Conservation (phyloP, 2,888 invertebrate genomes). For the Parnassius mnemosyne region DNA sequence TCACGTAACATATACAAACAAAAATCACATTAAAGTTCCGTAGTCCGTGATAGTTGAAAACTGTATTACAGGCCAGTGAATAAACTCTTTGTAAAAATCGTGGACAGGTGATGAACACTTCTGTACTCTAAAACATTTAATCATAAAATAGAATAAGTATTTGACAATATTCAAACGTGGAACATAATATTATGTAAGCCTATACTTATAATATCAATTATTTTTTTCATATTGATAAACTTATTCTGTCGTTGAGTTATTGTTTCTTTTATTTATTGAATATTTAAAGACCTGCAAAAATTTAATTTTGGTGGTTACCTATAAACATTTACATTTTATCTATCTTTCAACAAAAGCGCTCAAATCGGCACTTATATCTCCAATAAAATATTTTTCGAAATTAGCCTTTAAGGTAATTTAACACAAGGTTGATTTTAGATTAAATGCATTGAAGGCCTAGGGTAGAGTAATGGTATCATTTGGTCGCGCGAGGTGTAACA, state of each 20-base stretch:
- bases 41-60: no score
- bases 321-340: conserved; percentile 31
- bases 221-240: no score
- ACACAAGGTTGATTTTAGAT: conserved; percentile 50
- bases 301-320: conserved; percentile 10
- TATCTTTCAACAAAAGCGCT: conserved; percentile 52
- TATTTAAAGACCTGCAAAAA: neutral
- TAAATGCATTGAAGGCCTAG: conserved; percentile 37
- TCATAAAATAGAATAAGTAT: no score
- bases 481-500: conserved; percentile 65
- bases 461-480: conserved; percentile 70
- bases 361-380: conserved; percentile 48
- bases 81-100: no score
- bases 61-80: no score
- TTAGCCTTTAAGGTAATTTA: conserved; percentile 41
- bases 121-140: no score
- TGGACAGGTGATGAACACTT: no score
- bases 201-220: no score
- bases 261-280: neutral
- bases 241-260: neutral
- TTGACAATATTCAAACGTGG: no score
- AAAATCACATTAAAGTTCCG: no score
- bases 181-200: no score
- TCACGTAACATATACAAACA: no score
- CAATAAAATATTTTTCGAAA: conserved; percentile 35